Base-by-base conservation (phyloP, 2,888 invertebrate species). In the Drosophila robusta region DNA sequence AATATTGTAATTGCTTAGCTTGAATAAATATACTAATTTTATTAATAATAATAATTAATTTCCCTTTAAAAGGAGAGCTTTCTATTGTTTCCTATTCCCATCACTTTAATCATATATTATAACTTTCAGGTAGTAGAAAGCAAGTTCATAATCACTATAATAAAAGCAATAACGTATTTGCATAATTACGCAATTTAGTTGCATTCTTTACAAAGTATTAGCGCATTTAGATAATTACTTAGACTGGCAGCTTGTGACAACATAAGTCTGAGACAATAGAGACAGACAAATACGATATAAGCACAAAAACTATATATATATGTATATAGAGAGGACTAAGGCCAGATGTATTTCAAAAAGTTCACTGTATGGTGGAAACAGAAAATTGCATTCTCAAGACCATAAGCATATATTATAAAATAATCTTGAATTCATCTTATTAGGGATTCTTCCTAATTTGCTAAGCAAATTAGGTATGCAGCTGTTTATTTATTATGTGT, bases 161-260 rank as follows among this genome's bases (percentile, higher is more conserved):
- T 34, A 12, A 34, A 34, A 12, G 12, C 34, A 34, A 12, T 12
- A 29, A 4, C 4, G 4, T 12, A 34, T 34, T 34, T 34, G 34
- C 4, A 34, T 32, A 32, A 41, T 74, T 50, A 46, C 32, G 14
- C 9, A 26, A 14, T 41, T 32, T 7, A 18, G 26, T 14, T 24
- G 57, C 45, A 52, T 29, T 56, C 26, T 16, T 41, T 22, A 16
- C 29, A 36, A 69, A 69, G 29, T 32, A 26, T n/a, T 14, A 49
- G 34, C 14, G 22, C 8, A n/a, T 16, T 69, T 58, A 38, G 41
- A 41, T 58, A 58, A 70, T 68, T 46, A 39, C 34, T 18, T 34
- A 32, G 18, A 34, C 62, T 29, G 3, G 6, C 2, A 36, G 36
- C 22, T 34, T 18, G 51, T 29, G 42, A 38, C 36, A 42, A 18